phyloP scores from a whole-genome alignment of 1,140 invertebrate genomes.

The Eulimnadia texana region DNA sequence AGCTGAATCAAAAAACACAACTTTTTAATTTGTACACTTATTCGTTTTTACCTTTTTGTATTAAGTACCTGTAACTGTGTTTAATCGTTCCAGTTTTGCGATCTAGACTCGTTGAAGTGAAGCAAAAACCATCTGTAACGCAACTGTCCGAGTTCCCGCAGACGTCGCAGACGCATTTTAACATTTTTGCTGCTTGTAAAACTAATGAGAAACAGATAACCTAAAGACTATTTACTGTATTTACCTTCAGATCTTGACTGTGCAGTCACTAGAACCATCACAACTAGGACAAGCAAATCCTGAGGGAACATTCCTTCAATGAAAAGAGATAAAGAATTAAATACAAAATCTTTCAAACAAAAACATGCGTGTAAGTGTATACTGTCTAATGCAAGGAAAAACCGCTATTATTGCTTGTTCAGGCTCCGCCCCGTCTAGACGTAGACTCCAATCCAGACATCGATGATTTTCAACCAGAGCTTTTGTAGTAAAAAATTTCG shows the following conservation, averaged over 20 bases:
- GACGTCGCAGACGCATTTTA: constrained; percentile 49
- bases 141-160: constrained; percentile 70
- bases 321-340: not conserved
- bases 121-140: constrained; percentile 75
- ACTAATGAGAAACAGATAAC: too few relatives aligned
- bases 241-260: not conserved
- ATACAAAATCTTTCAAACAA: not conserved
- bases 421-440: not conserved
- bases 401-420: not conserved
- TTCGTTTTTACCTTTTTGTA: not conserved
- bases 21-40: not conserved
- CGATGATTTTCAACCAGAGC: not conserved
- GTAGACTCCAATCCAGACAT: not conserved
- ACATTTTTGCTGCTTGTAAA: too few relatives aligned
- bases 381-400: not conserved
- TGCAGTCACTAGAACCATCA: not conserved
- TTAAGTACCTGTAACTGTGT: constrained; percentile 55
- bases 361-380: not conserved
- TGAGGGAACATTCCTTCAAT: not conserved
- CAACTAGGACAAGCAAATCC: not conserved
- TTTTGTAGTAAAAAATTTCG: too few relatives aligned
- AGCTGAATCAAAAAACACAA: constrained; percentile 28
- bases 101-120: constrained; percentile 54
- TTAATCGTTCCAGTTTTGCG: constrained; percentile 33
- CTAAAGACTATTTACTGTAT: too few relatives aligned